Base-by-base conservation (phyloP, 2,797 vertebrate genomes). In the Furcifer pardalis region DNA sequence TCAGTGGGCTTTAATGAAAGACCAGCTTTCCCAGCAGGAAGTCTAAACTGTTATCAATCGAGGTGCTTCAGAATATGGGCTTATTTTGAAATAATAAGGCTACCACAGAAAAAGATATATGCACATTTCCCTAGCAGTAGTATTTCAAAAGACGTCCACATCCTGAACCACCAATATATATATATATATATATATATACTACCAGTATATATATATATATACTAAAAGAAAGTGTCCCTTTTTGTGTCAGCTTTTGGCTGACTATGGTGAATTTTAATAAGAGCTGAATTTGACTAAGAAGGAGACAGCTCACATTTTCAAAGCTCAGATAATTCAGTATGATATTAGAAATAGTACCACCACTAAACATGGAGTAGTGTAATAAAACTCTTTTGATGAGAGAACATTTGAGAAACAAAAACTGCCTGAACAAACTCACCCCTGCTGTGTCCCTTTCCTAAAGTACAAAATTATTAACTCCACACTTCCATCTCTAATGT, bases 261-360 rank as follows among this genome's bases (percentile, higher is more conserved):
- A 19, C 86, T 80, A 46, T 90, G 85, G 86, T 92, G 89, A 92
- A 92, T 94, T 91, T 91, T 91, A 88, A 94, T 91, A 81, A 92
- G 63, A 79, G 69, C 84, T 91, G 88, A 72, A 91, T 92, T 91
- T 90, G 73, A 88, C 91, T 92, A 89, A 84, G 85, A 93, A 92
- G 86, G 75, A 90, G 86, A 86, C 85, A 91, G 87, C 35, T 59
- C 78, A 86, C 83, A 81, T 90, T 92, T 94, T 92, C 91, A 90
- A 87, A 94, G 93, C 85, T 91, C 84, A 92, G 87, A 87, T 84
- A 92, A 92, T 91, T 89, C 88, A 88, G 83, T 91, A 82, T 86
- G 89, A 90, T 88, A 92, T 90, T 91, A 91, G 88, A 88, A 93
- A 91, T 89, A 68, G n/a, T n/a, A n/a, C 80, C 25, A 66, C 75